Base-by-base conservation (phyloP, 2,888 invertebrate species). In the Beris morrisii region DNA sequence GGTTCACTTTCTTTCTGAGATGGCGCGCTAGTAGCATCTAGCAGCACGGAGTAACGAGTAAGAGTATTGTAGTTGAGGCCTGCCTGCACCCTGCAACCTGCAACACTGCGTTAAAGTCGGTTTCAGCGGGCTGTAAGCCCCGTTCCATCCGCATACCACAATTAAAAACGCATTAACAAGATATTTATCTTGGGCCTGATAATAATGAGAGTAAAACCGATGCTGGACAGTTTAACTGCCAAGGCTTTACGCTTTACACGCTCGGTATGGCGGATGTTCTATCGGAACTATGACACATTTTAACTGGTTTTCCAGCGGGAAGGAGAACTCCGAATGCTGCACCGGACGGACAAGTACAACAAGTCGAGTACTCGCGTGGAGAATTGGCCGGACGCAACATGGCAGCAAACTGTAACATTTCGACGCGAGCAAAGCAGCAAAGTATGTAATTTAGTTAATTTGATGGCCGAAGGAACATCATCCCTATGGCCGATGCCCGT, bases 121-220 rank as follows among this genome's bases (percentile, higher is more conserved):
- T 22, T 61, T 50, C 61, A 61, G 61, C 61, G 38, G 61, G 50
- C 61, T 38, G 61, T 54, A 63, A 55, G 53, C 54, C 54, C 53
- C 45, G 30, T 64, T 53, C 56, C 69, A 70, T 72, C 70, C 69
- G 70, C 70, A 71, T 72, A 71, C 69, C 70, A 70, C 71, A 72
- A 72, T 72, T 72, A 72, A 72, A 72, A 70, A 71, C 72, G 67
- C 72, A 72, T 72, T 72, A 72, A 70, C 72, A 72, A 72, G 70
- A 71, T 72, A 71, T 72, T 70, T 72, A 72, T 71, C 70, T 59
- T 58, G 5, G 43, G 48, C 31, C 38, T 45, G 65, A 65, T 65
- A 56, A 65, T 54, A 45, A 45, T 44, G 31, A 45, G 11, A 9
- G 38, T 38, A 38, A 38, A 38, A 38, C 38, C 38, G 38, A 38